Base-by-base conservation (phyloP, 2,113 vertebrate species). In the Apaloderma vittatum region DNA sequence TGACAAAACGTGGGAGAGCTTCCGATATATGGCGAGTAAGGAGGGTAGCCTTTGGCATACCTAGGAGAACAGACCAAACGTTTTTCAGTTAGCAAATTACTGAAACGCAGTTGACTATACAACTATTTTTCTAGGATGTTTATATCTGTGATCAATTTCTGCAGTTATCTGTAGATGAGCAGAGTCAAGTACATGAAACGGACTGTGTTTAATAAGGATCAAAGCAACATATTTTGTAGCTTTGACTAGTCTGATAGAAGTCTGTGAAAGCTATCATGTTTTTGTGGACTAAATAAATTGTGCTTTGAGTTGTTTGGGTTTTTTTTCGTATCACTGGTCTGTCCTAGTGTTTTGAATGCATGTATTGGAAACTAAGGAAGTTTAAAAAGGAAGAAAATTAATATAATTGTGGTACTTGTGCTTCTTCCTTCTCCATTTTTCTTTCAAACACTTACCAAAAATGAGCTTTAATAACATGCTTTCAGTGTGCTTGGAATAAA, bases 1-100 rank as follows among this genome's bases (percentile, higher is more conserved):
- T 99, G 99, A 88, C 99, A 99, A 94, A 99, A 98, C 4, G 99
- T 99, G 17, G 99, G 99, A 68, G 99, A 99, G 87, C 99, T 99
- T 97, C 99, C 99, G 43, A 99, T 99, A 88, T 99, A 99, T 7
- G 99, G 99, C 2, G 99, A 99, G 90, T 99, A 99, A 63, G 99
- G 99, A 51, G 99, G 99, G 94, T 99, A 99, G 52, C 99, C 99
- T 98, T 99, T 99, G 92, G 99, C 98, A 90, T 99, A 99, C 81
- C 99, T 99, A 94, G n/a, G 82, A 95, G 89, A 97, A 65, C 12
- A 62, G 20, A 84, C 13, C 15, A 93, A 48, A n/a, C 11, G 19
- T 57, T 18, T 61, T 24, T 68, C 61, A 75, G 37, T 48, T 1
- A 93, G 43, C 49, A 70, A 65, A 52, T 77, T 34, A 72, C 49